Base-by-base conservation (phyloP, 2,113 vertebrate species). In the Ibidorhyncha struthersii region DNA sequence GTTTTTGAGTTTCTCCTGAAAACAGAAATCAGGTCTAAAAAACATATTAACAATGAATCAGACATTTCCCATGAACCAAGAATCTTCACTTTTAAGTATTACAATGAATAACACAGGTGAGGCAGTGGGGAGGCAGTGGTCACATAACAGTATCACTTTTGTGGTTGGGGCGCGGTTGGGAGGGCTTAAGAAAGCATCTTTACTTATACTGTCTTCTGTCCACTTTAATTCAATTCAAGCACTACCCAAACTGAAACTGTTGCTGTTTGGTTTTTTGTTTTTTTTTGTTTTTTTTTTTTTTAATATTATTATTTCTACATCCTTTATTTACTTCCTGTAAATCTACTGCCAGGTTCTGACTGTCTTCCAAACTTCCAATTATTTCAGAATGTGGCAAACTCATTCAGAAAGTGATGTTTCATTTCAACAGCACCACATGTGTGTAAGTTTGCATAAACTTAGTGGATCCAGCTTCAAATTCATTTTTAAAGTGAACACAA, bases 101-200 rank as follows among this genome's bases (percentile, higher is more conserved):
- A 52, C 9, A 56, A 56, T 47, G 63, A 88, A 43, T 32, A 76
- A 36, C 40, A 40, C 3, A 65, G 12, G 9, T 56, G 56, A 69
- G 66, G 20, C 49, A 85, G 34, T 26, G 56, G 36, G 36, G 19
- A 85, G 5, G 30, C 77, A 32, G 8, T 34, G 12, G 8, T 14
- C 52, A 67, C 36, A 41, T 18, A 72, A 1, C 20, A 76, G 9
- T 19, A 59, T 23, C 32, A 26, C 32, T 74, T 69, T 63, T 11
- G 49, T 4, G 2, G 8, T 1, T 55, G 27, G 3, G 22, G 49
- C 19, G 5, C 34, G 2, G 3, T 4, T 43, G 10, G 34, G 5
- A 84, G 21, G 29, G 2, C 27, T 56, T 50, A 52, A 71, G 36
- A 82, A 89, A 90, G 4, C 5, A 38, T 30, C 55, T 41, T 94